Evolutionary conservation across 2,888 invertebrate genomes (phyloP).

Genomic region (Cotesia congregata): DNA sequence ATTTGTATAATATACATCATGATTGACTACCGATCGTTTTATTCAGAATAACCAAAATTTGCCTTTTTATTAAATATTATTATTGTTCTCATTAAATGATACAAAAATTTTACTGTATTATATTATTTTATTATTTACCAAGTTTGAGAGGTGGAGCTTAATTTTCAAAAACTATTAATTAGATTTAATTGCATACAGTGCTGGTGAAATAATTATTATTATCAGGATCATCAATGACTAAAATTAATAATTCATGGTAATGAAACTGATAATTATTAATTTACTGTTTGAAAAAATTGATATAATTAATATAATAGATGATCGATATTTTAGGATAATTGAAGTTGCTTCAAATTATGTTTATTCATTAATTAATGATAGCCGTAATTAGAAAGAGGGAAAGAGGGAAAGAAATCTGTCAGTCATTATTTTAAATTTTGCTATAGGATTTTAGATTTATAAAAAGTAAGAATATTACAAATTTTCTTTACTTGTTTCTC

Average conservation of each 20-base stretch:
- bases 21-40: conserved; percentile 59
- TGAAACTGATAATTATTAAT: not conserved
- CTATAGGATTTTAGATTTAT: too few species aligned
- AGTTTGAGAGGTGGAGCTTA: not conserved
- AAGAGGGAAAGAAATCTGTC: too few species aligned
- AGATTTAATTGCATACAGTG: not conserved
- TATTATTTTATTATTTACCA: not conserved
- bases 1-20: conserved; percentile 54
- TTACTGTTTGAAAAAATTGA: not conserved
- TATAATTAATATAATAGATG: not conserved
- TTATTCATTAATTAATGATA: not conserved
- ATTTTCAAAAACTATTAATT: not conserved
- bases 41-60: not conserved
- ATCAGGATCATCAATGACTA: not conserved
- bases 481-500: too few species aligned
- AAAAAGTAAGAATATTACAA: too few species aligned
- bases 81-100: not conserved
- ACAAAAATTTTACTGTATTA: too few species aligned
- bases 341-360: not conserved
- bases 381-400: too few species aligned
- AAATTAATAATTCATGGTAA: not conserved
- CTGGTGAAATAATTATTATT: not conserved
- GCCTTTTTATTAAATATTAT: not conserved
- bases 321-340: not conserved
- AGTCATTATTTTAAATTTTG: too few species aligned